These are phyloP conservation scores for Pterostichus madidus DNA, from an alignment of 2,888 invertebrate species.

Conservation along the genomic window DNA sequence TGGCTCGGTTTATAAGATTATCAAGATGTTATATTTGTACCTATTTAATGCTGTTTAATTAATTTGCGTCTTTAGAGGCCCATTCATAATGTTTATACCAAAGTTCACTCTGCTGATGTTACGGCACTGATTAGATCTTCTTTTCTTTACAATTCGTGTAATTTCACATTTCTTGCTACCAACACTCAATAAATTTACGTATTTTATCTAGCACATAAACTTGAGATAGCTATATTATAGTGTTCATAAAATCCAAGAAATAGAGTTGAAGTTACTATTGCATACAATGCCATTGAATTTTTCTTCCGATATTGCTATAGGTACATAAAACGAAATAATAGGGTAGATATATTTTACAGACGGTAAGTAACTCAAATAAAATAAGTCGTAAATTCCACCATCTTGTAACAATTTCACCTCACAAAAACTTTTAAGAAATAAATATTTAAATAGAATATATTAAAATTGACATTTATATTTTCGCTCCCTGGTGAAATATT, in stretches of 20 bases:
- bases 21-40: too few relatives aligned
- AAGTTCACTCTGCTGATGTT: too few relatives aligned
- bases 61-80: too few relatives aligned
- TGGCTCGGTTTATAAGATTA: too few relatives aligned
- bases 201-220: slow-evolving; percentile 28
- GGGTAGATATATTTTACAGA: background rate
- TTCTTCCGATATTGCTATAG: background rate
- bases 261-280: slow-evolving; percentile 15
- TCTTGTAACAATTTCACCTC: background rate
- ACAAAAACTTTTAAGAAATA: background rate
- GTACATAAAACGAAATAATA: slow-evolving; percentile 31
- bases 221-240: slow-evolving; percentile 20
- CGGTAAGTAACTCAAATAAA: slow-evolving; percentile 18
- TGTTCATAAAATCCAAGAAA: slow-evolving; percentile 15
- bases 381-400: slow-evolving; percentile 9
- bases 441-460: background rate
- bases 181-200: slow-evolving; percentile 17
- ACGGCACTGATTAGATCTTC: too few relatives aligned
- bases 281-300: slow-evolving; percentile 15
- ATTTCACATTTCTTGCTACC: background rate
- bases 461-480: background rate
- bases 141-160: background rate
- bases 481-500: too few relatives aligned
- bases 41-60: too few relatives aligned
- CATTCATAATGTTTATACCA: too few relatives aligned